Conservation (phyloP, 2,113 vertebrate genomes). For the Stomatorhinus ivindoensis region DNA sequence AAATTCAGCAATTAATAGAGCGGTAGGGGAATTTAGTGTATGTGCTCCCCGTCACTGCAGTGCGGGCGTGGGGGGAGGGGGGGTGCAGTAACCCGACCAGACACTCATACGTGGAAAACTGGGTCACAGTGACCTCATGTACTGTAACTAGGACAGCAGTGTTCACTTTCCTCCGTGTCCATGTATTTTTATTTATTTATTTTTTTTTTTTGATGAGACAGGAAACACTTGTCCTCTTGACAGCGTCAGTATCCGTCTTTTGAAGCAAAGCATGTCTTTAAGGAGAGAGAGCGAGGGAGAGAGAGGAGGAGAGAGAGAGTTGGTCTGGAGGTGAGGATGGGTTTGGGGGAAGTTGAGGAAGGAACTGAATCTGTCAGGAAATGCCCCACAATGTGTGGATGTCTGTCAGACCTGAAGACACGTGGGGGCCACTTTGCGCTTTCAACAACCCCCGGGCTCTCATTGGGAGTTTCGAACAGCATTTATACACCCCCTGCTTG, state of each 20-base stretch:
- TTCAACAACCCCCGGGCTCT: not conserved
- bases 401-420: not conserved
- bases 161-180: conserved; percentile 38
- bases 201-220: conserved; percentile 35
- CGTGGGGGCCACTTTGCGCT: not conserved
- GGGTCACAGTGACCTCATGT: conserved; percentile 68
- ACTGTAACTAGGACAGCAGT: conserved; percentile 60
- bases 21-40: conserved; percentile 34
- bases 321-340: conserved; percentile 14
- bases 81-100: conserved; percentile 41
- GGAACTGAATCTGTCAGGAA: not conserved
- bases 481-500: not conserved
- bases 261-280: conserved; percentile 52
- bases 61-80: conserved; percentile 30
- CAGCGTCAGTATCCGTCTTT: conserved; percentile 55
- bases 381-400: not conserved
- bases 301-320: conserved; percentile 10
- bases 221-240: conserved; percentile 56
- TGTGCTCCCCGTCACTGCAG: conserved; percentile 12
- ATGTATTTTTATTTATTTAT: conserved; percentile 30
- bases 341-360: not conserved
- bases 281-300: conserved; percentile 23
- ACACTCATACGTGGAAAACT: conserved; percentile 59
- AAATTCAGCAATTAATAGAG: conserved; percentile 55
- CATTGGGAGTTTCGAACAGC: too few relatives aligned